Percentiles rank a stretch among this genome's conserved stretches.
Conservation (phyloP, 2,888 invertebrate species). For the Orchesellides sinensis region DNA sequence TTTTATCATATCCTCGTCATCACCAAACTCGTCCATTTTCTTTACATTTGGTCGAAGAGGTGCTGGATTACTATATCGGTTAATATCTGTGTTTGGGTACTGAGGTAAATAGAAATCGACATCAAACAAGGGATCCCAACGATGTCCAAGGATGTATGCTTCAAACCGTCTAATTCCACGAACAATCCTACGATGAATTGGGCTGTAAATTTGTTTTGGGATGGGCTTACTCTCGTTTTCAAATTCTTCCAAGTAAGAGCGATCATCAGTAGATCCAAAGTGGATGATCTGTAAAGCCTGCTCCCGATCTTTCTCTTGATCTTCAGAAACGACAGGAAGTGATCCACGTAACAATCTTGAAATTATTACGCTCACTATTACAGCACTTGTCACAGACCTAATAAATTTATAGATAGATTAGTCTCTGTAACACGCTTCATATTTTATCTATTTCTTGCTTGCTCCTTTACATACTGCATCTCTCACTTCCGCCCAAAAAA, state of each 20-base stretch:
- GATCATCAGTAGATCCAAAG: not conserved
- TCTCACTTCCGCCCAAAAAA: not conserved
- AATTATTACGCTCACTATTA: slow-evolving; percentile 57
- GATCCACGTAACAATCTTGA: slow-evolving; percentile 50
- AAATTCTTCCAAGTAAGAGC: slow-evolving; percentile 17
- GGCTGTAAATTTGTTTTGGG: slow-evolving; percentile 3
- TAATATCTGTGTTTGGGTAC: not conserved
- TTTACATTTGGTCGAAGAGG: slow-evolving; percentile 18
- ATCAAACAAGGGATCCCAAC: not conserved
- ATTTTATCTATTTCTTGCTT: slow-evolving; percentile 3
- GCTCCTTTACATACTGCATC: not conserved
- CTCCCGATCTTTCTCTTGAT: not conserved
- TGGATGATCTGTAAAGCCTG: slow-evolving; percentile 9
- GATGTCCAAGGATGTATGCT: not conserved
- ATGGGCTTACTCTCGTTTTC: not conserved
- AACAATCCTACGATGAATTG: not conserved
- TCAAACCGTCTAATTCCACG: slow-evolving; percentile 1
- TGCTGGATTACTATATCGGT: slow-evolving; percentile 22
- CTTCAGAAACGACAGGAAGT: not conserved
- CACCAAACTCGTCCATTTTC: slow-evolving; percentile 32
- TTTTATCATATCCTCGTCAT: slow-evolving; percentile 20
- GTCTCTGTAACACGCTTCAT: too few relatives aligned
- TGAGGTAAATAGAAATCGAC: slow-evolving; percentile 28
- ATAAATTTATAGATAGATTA: not conserved
- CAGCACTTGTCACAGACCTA: slow-evolving; percentile 63